A percentile compares a stretch with the other conserved stretches of the same genome.
These are phyloP conservation scores for Lerema accius DNA, from an alignment of 1,140 invertebrate genomes.

Conservation along the genomic window DNA sequence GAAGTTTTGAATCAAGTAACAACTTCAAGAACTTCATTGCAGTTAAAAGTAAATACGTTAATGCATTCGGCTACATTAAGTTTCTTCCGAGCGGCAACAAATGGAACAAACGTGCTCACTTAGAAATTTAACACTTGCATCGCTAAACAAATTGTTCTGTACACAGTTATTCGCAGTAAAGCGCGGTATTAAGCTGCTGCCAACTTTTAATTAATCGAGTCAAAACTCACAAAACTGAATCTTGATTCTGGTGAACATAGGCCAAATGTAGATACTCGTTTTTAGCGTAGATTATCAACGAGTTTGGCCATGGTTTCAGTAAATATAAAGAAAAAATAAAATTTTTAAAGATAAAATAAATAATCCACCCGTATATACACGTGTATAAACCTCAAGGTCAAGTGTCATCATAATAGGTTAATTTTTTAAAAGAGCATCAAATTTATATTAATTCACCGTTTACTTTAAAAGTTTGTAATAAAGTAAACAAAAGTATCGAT, in stretches of 20 bases:
- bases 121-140: constrained; percentile 35
- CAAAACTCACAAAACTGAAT: constrained; percentile 40
- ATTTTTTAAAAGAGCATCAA: too few species aligned
- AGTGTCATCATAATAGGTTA: too few species aligned
- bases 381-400: too few species aligned
- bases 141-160: constrained; percentile 30
- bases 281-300: too few species aligned
- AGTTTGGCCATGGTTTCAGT: too few species aligned
- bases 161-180: constrained; percentile 19
- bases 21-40: constrained; percentile 17
- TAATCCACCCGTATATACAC: too few species aligned
- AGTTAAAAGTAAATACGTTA: constrained; percentile 30
- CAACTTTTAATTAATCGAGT: constrained; percentile 52
- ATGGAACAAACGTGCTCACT: constrained; percentile 29
- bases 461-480: neutral
- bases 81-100: constrained; percentile 23
- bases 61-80: constrained; percentile 29
- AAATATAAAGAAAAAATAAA: too few species aligned
- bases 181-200: constrained; percentile 18
- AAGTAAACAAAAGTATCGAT: neutral
- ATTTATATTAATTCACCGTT: too few species aligned
- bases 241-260: constrained; percentile 30
- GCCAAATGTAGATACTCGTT: too few species aligned
- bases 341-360: too few species aligned
- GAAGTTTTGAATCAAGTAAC: constrained; percentile 11